Evolutionary conservation across 2,113 vertebrate species (phyloP), one percentile per base, ranked within the genome.

Genomic region (Rhea pennata): DNA sequence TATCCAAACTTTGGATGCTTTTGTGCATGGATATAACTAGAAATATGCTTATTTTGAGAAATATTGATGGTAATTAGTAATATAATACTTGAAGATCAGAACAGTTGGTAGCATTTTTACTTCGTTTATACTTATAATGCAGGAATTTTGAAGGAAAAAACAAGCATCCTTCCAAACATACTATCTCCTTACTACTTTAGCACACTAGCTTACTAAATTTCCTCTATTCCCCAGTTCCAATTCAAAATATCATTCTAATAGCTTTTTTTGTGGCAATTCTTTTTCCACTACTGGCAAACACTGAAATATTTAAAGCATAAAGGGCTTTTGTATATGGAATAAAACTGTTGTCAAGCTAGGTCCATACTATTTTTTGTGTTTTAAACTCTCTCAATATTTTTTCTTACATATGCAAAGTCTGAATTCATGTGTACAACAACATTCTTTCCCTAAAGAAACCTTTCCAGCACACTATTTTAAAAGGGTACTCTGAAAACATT

Each of bases 21-120:
- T 91, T 91, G 31, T 82, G 74, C 51, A 87, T 59, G 88, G 87
- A 91, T 81, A 78, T 46, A 87, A 95, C 84, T 89, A 91, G 26
- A 91, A 94, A n/a, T 10, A 62, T 23, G 9, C 17, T 84, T 89
- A 81, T 89, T 91, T 92, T 66, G 40, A 95, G 51, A 80, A 90
- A 87, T 78, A 74, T 36, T 54, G 65, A 77, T 78, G 70, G 12
- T 27, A 89, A 84, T 81, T 83, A 84, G 77, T 10, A 64, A 74
- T 5, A 21, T 78, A 94, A 81, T 84, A 89, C 50, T 31, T 78
- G 73, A 95, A 96, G 88, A 88, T 93, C 75, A 88, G 72, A 90
- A 71, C 29, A 94, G 88, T 90, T 59, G 67, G 2, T 0, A 0
- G 1, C 33, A 56, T 33, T 85, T 94, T 90, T 53, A 75, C 33